Evolutionary conservation across 2,113 vertebrate genomes (phyloP).

Genomic region (Hiodon alosoides): DNA sequence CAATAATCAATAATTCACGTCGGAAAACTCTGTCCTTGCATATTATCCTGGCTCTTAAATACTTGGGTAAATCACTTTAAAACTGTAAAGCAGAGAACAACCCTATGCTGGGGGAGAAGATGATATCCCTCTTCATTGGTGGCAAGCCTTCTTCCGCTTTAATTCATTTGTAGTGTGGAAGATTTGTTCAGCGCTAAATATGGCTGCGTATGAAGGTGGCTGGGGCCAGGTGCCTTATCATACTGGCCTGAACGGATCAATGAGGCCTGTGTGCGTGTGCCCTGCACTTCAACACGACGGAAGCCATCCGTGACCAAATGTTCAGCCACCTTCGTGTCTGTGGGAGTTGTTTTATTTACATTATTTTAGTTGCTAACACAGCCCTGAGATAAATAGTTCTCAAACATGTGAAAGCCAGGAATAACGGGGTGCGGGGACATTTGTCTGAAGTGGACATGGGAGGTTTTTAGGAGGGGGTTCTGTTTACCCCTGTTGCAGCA

Average conservation of each 20-base stretch:
- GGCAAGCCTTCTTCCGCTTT: background rate
- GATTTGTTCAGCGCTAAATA: background rate
- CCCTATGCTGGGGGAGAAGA: background rate
- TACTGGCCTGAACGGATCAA: slow-evolving; percentile 19
- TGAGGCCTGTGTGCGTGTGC: background rate
- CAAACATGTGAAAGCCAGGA: no score
- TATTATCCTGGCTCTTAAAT: background rate
- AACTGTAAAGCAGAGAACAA: background rate
- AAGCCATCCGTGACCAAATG: background rate
- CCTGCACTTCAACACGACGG: no score
- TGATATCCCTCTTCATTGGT: background rate
- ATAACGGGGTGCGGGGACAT: no score
- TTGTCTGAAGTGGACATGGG: no score
- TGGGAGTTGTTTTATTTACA: no score
- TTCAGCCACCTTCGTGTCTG: no score
- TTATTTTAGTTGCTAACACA: no score
- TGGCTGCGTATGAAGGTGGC: slow-evolving; percentile 7
- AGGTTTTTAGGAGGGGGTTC: no score
- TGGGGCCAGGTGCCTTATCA: slow-evolving; percentile 20
- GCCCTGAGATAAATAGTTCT: no score
- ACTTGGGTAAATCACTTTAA: slow-evolving; percentile 13
- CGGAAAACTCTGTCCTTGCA: background rate
- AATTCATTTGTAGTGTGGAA: background rate
- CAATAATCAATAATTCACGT: background rate
- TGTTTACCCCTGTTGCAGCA: no score